Evolutionary conservation across 2,113 vertebrate species (phyloP).

Genomic region (Hippocampus comes): DNA sequence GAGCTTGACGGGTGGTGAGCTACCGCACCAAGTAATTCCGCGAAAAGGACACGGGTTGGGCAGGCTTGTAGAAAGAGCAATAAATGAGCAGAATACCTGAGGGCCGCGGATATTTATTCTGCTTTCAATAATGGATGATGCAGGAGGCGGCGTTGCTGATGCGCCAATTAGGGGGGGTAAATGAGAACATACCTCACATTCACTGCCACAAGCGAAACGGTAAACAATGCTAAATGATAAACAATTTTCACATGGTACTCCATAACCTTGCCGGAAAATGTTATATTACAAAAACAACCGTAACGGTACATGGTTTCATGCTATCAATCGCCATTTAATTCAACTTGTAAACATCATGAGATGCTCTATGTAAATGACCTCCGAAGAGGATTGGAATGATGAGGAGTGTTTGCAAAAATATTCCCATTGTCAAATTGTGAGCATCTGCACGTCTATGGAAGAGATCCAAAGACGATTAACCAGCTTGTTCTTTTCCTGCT

Average conservation of each 20-base stretch:
- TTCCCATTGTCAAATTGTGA: conserved; percentile 18
- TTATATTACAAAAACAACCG: conserved; percentile 4
- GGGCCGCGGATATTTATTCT: conserved; percentile 8
- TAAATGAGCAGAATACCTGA: conserved; percentile 6
- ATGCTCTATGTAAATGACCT: neutral
- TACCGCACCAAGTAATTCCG: neutral
- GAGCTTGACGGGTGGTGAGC: conserved; percentile 5
- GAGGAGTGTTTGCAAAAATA: conserved; percentile 21
- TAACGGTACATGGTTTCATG: neutral
- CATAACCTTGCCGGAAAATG: conserved; percentile 4
- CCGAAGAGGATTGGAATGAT: conserved; percentile 17
- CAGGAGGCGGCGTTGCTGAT: conserved; percentile 12
- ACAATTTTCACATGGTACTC: neutral
- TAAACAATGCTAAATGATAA: conserved; percentile 1
- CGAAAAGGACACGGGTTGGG: neutral
- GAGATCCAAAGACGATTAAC: conserved; percentile 42
- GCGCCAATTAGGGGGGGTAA: conserved; percentile 8
- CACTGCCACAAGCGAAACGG: neutral
- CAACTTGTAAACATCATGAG: neutral
- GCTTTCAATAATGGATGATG: conserved; percentile 7
- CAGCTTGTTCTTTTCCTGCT: conserved; percentile 42
- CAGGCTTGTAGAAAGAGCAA: neutral
- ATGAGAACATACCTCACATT: conserved; percentile 1
- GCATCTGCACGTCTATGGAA: conserved; percentile 25
- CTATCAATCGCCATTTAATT: conserved; percentile 2